These are phyloP conservation scores for Antheraea mylitta DNA, from an alignment of 1,140 invertebrate genomes.

Conservation along the genomic window DNA sequence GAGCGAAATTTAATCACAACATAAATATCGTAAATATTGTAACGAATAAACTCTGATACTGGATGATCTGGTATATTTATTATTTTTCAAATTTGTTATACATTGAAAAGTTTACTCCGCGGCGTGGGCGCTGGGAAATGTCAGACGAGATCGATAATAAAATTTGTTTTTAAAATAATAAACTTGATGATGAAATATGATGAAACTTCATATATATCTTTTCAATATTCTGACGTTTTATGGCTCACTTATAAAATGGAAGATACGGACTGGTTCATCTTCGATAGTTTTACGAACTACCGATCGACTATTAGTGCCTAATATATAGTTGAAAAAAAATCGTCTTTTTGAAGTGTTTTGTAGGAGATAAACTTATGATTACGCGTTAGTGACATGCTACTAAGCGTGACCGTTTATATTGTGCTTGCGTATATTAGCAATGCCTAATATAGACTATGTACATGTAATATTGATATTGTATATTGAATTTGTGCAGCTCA, in stretches of 20 bases:
- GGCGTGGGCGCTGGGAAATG: background rate
- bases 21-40: too few species aligned
- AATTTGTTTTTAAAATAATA: background rate
- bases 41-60: too few species aligned
- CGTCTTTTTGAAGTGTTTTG: too few species aligned
- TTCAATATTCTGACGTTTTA: background rate
- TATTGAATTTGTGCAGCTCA: too few species aligned
- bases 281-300: background rate
- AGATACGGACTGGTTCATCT: background rate
- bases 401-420: too few species aligned
- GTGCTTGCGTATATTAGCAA: too few species aligned
- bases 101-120: background rate
- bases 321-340: background rate
- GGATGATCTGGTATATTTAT: too few species aligned
- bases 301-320: background rate
- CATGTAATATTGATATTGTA: too few species aligned
- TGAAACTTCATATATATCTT: background rate
- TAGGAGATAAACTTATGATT: too few species aligned
- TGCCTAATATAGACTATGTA: too few species aligned
- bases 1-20: too few species aligned
- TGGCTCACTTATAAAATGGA: background rate
- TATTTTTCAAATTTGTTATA: background rate
- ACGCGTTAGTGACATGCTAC: too few species aligned
- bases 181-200: background rate
- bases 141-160: conserved; percentile 1